Percentiles rank a stretch among this genome's conserved stretches.
phyloP scores from a whole-genome alignment of 1,140 invertebrate species.

The Archivesica marissinica region DNA sequence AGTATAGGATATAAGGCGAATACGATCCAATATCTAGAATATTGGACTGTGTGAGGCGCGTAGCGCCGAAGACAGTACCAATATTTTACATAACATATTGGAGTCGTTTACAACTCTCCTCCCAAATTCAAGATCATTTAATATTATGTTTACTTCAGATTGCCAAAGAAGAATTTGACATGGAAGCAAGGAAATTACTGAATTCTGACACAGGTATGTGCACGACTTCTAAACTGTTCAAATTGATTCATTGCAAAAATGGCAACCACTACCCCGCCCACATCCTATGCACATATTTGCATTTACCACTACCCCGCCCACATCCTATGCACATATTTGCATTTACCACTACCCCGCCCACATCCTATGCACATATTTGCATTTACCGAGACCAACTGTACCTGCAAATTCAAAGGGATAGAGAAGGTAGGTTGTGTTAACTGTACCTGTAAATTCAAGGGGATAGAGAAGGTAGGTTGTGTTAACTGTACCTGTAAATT shows the following conservation, averaged over 20 bases:
- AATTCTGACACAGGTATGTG: constrained; percentile 86
- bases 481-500: no score
- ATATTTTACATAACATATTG: neutral
- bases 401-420: no score
- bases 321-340: neutral
- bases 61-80: no score
- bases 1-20: no score
- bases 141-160: constrained; percentile 80
- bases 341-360: no score
- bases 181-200: constrained; percentile 89
- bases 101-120: neutral
- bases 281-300: neutral
- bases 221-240: neutral
- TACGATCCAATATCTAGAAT: no score
- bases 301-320: neutral
- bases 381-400: no score
- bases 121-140: neutral
- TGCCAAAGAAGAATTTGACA: constrained; percentile 92
- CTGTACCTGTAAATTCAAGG: no score
- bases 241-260: neutral
- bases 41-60: no score
- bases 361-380: no score
- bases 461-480: no score
- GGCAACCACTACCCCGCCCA: neutral
- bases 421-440: no score